Evolutionary conservation across 37 sponge, comb jelly and placozoan genomes (phyloP).

Genomic region (Chondrosia reniformis): DNA sequence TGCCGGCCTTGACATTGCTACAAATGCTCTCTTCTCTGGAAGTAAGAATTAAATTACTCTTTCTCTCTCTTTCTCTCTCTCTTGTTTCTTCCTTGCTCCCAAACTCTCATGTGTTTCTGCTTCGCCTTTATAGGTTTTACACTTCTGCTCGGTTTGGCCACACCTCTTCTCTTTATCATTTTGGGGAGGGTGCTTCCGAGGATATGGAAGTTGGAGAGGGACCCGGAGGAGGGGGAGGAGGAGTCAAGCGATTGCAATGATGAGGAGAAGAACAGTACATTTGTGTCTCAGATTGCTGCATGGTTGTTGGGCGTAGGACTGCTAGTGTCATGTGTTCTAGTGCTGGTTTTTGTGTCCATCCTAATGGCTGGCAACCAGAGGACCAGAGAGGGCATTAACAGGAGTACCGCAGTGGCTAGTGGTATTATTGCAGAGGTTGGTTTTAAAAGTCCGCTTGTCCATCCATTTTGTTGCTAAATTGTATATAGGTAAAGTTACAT

Average conservation of each 20-base stretch:
- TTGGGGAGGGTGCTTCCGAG: conserved; percentile 3
- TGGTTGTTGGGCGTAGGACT: conserved; percentile 28
- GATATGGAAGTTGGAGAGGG: not conserved
- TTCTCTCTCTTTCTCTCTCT: not conserved
- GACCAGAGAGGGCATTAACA: conserved; percentile 23
- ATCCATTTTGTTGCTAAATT: no score
- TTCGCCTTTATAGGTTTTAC: not conserved
- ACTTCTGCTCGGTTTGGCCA: not conserved
- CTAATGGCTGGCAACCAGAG: conserved; percentile 37
- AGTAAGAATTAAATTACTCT: conserved; percentile 27
- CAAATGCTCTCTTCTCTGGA: not conserved
- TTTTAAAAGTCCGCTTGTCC: no score
- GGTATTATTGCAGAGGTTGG: conserved; percentile 25
- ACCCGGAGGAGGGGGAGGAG: not conserved
- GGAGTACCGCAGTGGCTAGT: conserved; percentile 9
- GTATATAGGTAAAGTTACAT: no score
- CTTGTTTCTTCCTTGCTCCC: not conserved
- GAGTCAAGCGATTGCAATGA: not conserved
- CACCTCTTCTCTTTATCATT: not conserved
- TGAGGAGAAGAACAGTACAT: conserved; percentile 14
- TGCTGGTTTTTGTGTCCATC: conserved; percentile 30
- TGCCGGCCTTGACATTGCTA: not conserved
- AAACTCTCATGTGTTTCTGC: not conserved
- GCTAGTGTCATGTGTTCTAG: conserved; percentile 5
- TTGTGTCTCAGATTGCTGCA: not conserved